A percentile compares a stretch with the other conserved stretches of the same genome.
phyloP scores from a whole-genome alignment of 2,888 invertebrate genomes.

The Drosophila trichaetosa region DNA sequence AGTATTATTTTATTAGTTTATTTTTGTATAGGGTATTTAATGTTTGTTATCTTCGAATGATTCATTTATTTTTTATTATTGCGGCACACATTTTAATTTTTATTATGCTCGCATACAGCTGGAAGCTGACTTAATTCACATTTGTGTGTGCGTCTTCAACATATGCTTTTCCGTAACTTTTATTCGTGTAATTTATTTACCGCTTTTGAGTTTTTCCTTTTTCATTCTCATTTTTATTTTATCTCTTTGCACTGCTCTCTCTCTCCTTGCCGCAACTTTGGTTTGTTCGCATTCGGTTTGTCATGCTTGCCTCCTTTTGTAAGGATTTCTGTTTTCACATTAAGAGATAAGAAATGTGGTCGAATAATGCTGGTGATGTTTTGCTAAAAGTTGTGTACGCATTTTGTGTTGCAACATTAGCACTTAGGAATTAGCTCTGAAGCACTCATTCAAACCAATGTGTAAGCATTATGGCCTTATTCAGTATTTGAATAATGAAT shows the following conservation, averaged over 20 bases:
- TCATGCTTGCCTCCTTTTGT: constrained; percentile 31
- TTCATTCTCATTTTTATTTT: constrained; percentile 1
- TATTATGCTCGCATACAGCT: constrained; percentile 27
- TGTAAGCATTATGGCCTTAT: background rate
- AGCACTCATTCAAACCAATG: background rate
- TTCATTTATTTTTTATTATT: constrained; percentile 1
- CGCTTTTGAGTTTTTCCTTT: constrained; percentile 8
- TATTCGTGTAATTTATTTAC: constrained; percentile 33
- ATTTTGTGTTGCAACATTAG: constrained; percentile 19
- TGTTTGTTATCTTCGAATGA: background rate
- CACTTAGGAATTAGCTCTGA: constrained; percentile 24
- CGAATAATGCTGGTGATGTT: background rate
- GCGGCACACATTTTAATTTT: constrained; percentile 46
- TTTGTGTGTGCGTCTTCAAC: constrained; percentile 22
- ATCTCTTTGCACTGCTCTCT: constrained; percentile 2
- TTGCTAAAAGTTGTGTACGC: background rate
- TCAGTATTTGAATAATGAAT: background rate
- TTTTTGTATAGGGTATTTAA: constrained; percentile 1
- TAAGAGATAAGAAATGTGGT: constrained; percentile 43
- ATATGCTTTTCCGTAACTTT: constrained; percentile 28
- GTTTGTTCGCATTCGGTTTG: constrained; percentile 19
- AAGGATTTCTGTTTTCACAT: constrained; percentile 16
- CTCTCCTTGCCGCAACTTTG: constrained; percentile 10
- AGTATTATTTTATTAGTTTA: background rate
- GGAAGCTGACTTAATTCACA: constrained; percentile 34